Conservation (phyloP, 2,888 invertebrate genomes). For the Dromius quadrimaculatus region DNA sequence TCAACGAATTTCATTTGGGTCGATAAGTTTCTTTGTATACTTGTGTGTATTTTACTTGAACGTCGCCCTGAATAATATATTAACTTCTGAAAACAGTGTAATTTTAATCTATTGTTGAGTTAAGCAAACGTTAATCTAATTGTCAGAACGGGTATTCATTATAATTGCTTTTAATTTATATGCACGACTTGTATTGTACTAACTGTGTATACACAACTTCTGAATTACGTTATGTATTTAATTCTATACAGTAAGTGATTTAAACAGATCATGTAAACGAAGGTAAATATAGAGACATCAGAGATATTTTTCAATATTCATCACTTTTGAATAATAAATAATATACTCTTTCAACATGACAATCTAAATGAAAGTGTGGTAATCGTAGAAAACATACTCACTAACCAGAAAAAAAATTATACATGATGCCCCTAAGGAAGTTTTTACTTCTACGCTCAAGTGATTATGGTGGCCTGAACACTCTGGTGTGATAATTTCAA, state of each 20-base stretch:
- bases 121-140: conserved; percentile 67
- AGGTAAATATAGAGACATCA: conserved; percentile 13
- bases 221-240: conserved; percentile 28
- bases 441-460: too few relatives aligned
- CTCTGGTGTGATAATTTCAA: too few relatives aligned
- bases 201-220: conserved; percentile 29
- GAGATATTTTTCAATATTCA: conserved; percentile 4
- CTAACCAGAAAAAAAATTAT: too few relatives aligned
- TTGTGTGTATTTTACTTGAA: conserved; percentile 35
- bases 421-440: too few relatives aligned
- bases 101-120: conserved; percentile 68
- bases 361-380: too few relatives aligned
- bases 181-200: conserved; percentile 61
- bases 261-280: conserved; percentile 30
- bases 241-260: conserved; percentile 21
- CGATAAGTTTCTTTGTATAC: conserved; percentile 35
- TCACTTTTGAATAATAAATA: conserved; percentile 19
- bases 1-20: conserved; percentile 8
- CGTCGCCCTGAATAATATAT: conserved; percentile 63
- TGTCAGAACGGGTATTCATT: conserved; percentile 65
- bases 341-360: not conserved
- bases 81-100: conserved; percentile 64
- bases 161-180: conserved; percentile 68
- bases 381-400: too few relatives aligned
- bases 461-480: too few relatives aligned